Evolutionary conservation across 2,113 vertebrate genomes (phyloP).

Genomic region (Hemibagrus wyckioides): DNA sequence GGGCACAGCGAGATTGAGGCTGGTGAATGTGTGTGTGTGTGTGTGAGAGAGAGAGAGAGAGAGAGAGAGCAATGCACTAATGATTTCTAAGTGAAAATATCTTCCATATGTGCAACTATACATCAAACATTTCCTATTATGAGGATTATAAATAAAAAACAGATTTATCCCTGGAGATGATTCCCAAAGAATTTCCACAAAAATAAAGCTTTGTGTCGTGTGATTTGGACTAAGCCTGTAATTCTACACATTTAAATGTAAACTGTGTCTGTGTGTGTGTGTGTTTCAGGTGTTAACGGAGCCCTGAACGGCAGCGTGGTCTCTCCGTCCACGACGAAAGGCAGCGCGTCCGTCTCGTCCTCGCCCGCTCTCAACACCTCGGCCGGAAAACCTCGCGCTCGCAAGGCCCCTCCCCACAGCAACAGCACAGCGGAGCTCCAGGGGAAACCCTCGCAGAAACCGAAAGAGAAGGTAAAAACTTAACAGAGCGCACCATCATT

Average conservation of each 20-base stretch:
- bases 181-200: too few relatives aligned
- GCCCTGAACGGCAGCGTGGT: slow-evolving; percentile 87
- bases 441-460: slow-evolving; percentile 80
- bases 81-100: neutral
- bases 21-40: neutral
- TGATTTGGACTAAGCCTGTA: neutral
- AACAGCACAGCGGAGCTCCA: slow-evolving; percentile 77
- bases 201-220: too few relatives aligned
- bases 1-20: neutral
- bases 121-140: neutral
- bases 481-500: too few relatives aligned
- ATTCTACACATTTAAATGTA: too few relatives aligned
- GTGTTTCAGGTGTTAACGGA: slow-evolving; percentile 84
- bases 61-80: neutral
- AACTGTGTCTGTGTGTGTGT: neutral
- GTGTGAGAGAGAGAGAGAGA: neutral
- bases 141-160: neutral
- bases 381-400: slow-evolving; percentile 71
- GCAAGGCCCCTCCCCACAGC: slow-evolving; percentile 75
- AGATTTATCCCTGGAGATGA: neutral
- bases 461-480: slow-evolving; percentile 88
- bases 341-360: slow-evolving; percentile 75
- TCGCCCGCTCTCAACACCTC: slow-evolving; percentile 74
- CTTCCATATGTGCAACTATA: neutral
- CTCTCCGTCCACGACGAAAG: slow-evolving; percentile 75